Base-by-base conservation (phyloP, 2,888 invertebrate species). In the Sipha maydis region DNA sequence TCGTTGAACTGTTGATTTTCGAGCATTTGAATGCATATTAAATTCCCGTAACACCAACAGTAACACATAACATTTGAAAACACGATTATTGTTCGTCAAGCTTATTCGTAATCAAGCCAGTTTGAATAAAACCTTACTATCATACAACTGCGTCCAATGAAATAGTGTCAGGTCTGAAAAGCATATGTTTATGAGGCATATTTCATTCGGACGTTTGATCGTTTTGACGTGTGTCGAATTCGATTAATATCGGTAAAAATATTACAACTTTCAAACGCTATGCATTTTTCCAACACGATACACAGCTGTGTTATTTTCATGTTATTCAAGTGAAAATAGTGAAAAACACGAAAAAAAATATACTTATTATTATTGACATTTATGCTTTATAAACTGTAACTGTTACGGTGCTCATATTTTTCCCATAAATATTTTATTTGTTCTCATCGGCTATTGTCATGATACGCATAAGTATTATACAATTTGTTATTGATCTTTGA, bases 401-500 rank as follows among this genome's bases (percentile, higher is more conserved):
- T 14, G 48, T 78, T 9, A 56, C 28, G n/a, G 0, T 77, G 7
- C 38, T 48, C n/a, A 41, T 41, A n/a, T 19, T 41, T 38, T 38
- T 82, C 28, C 11, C 28, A 48, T 25, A 61, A 71, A 54, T 48
- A 54, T 73, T 73, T 48, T 48, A 48, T 48, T 25, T 41, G 34
- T 48, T 71, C 31, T 34, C 54, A 19, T 48, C 34, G 71, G 54
- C 73, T 73, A 73, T 56, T 54, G 83, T 83, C 83, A 73, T 34
- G 54, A 83, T 31, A 83, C 54, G 54, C 8, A 7, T 25, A 14
- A 48, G 14, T 1, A 48, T 9, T 41, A 8, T 48, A 48, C 48
- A 48, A 21, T 61, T 61, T 61, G 5, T 61, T 83, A 73, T 77
- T 82, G 31, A 71, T 82, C 82, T 48, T 82, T 73, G 48, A 34